Evolutionary conservation across 2,888 invertebrate genomes (phyloP).

Genomic region (Drosophila ezoana): DNA sequence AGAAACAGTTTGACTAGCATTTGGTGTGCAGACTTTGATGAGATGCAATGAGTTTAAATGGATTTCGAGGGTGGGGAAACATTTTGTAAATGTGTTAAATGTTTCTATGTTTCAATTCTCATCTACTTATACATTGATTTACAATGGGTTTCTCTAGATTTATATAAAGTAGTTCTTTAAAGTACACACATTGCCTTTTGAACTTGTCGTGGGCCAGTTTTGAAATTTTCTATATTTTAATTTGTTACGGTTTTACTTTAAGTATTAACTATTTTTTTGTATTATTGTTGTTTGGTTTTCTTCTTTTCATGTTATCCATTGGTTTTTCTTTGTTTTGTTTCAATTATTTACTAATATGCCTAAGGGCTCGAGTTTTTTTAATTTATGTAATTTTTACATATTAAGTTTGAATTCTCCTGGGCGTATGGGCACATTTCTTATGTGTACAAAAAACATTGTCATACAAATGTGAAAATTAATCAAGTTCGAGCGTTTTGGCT

Average conservation of each 20-base stretch:
- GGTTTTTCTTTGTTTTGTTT: conserved; percentile 17
- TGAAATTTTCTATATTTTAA: conserved; percentile 11
- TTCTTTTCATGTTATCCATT: conserved; percentile 5
- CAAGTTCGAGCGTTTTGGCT: conserved; percentile 54
- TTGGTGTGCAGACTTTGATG: conserved; percentile 26
- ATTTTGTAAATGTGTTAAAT: conserved; percentile 19
- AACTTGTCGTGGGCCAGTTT: conserved; percentile 37
- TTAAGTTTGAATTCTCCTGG: conserved; percentile 34
- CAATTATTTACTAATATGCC: conserved; percentile 36
- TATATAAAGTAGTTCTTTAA: conserved; percentile 75
- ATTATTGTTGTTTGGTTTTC: conserved; percentile 17
- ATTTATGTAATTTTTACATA: conserved; percentile 26
- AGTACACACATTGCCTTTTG: conserved; percentile 70
- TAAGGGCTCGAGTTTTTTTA: conserved; percentile 1
- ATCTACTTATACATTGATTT: conserved; percentile 33
- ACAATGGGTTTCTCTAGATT: conserved; percentile 52
- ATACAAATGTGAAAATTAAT: conserved; percentile 77
- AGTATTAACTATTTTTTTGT: conserved; percentile 14
- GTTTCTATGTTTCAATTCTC: conserved; percentile 10
- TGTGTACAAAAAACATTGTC: conserved; percentile 68
- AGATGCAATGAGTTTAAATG: conserved; percentile 13
- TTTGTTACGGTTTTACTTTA: conserved; percentile 1
- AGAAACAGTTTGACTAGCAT: conserved; percentile 55
- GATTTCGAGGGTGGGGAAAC: neutral
- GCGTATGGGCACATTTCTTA: conserved; percentile 17